Base-by-base conservation (phyloP, 2,888 invertebrate species). In the Agriotes lineatus region DNA sequence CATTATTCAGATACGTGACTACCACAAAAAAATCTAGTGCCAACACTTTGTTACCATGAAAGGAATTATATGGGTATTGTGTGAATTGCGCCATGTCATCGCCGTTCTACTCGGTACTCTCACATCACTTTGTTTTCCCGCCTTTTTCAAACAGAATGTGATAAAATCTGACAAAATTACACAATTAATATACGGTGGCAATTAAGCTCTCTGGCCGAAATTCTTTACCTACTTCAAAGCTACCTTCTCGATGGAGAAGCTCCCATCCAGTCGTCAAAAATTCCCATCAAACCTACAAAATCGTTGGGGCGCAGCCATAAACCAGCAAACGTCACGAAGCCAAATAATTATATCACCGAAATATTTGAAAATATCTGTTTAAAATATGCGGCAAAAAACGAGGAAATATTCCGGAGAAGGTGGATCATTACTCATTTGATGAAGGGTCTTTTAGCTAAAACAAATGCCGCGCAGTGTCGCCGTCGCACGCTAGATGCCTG, bases 401-500 rank as follows among this genome's bases (percentile, higher is more conserved):
- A 57, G 33, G 68, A 66, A 66, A 66, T 70, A 70, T 70, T 44
- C 62, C n/a, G 37, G 52, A 67, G 63, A 63, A 66, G 66, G 67
- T 57, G 67, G 64, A 58, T 74, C 78, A 78, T 79, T 78, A 79
- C 71, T 79, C 78, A 79, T 78, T 74, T 72, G 75, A 73, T 76
- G 76, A 74, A 72, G 75, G 75, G 75, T 75, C 75, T 74, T 77
- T 77, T 76, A 72, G 72, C 72, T 68, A 69, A 76, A 75, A 75
- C 78, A 75, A 77, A 77, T 75, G 75, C 77, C 77, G 76, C 74
- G 52, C 63, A 70, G 72, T 75, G 77, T 77, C 78, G 72, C 76
- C 74, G 75, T 76, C 76, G 78, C 76, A 75, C 67, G 67, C 61
- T 70, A 66, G 63, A 67, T 63, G 63, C 59, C 45, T 59, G 35